A percentile compares a stretch with the other conserved stretches of the same genome.
Evolutionary conservation across 2,113 vertebrate species (phyloP).

Genomic region (Ictalurus furcatus): DNA sequence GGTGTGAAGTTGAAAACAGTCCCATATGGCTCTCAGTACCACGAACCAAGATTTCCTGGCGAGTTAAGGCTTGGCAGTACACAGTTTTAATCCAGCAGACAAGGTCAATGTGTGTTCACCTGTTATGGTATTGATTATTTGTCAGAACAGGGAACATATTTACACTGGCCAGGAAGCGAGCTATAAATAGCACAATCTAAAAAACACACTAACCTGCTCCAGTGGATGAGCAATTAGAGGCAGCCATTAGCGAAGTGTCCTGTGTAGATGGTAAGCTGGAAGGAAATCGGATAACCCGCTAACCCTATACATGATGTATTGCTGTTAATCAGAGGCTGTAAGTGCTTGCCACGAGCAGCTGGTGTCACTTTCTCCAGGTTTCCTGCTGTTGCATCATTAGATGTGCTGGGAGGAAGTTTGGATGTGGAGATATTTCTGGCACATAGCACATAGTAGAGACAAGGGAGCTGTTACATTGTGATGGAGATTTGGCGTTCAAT

Average conservation of each 20-base stretch:
- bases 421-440: slow-evolving; percentile 39
- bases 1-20: neutral
- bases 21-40: neutral
- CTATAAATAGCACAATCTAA: slow-evolving; percentile 34
- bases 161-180: slow-evolving; percentile 17
- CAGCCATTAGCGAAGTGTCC: slow-evolving; percentile 34
- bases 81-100: slow-evolving; percentile 34
- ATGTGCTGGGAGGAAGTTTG: slow-evolving; percentile 41
- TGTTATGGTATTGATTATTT: slow-evolving; percentile 42
- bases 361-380: slow-evolving; percentile 44
- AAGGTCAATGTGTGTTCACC: slow-evolving; percentile 43
- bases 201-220: neutral
- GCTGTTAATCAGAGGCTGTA: slow-evolving; percentile 45
- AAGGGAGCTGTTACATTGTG: slow-evolving; percentile 14
- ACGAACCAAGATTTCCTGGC: neutral
- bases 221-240: slow-evolving; percentile 42
- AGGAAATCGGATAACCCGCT: slow-evolving; percentile 30
- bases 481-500: neutral
- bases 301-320: slow-evolving; percentile 42
- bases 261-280: slow-evolving; percentile 27
- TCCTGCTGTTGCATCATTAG: slow-evolving; percentile 44
- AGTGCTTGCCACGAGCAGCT: slow-evolving; percentile 42
- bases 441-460: slow-evolving; percentile 20
- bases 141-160: slow-evolving; percentile 30
- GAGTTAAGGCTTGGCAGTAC: neutral